phyloP scores from a whole-genome alignment of 2,113 vertebrate species.

The Equus przewalskii region DNA sequence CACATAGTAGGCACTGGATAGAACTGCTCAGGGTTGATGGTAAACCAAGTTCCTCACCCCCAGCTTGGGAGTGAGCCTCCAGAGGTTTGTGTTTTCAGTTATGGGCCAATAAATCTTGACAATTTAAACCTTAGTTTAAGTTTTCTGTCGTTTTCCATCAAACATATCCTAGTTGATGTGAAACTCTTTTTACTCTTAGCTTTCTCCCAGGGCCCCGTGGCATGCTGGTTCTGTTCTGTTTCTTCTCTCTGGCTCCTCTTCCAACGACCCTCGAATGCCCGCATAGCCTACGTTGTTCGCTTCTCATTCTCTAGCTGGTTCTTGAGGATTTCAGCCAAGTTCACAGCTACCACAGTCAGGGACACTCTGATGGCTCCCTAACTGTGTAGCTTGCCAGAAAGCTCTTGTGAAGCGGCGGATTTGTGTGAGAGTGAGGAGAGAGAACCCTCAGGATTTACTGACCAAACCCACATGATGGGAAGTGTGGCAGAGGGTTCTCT shows the following conservation, averaged over 20 bases:
- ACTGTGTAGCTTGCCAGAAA: background rate
- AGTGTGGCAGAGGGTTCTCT: background rate
- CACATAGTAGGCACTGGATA: background rate
- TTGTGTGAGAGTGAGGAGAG: background rate
- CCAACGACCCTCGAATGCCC: background rate
- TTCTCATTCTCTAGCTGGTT: background rate
- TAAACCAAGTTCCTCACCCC: background rate
- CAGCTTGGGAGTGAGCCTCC: background rate
- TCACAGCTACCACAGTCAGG: background rate
- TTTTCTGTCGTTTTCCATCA: conserved; percentile 46
- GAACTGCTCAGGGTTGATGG: background rate
- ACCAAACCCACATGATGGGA: background rate
- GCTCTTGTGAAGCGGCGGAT: background rate
- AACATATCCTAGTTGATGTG: background rate
- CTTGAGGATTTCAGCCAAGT: background rate
- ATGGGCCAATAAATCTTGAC: conserved; percentile 3
- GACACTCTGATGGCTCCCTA: background rate
- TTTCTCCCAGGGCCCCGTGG: background rate
- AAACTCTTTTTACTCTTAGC: conserved; percentile 10
- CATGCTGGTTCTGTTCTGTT: background rate
- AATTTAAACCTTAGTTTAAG: conserved; percentile 10
- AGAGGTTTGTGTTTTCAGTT: conserved; percentile 10
- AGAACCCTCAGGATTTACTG: background rate
- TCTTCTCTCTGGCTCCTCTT: background rate
- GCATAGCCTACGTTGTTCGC: background rate